Conservation (phyloP, 2,888 invertebrate species). For the Halictus ligatus region DNA sequence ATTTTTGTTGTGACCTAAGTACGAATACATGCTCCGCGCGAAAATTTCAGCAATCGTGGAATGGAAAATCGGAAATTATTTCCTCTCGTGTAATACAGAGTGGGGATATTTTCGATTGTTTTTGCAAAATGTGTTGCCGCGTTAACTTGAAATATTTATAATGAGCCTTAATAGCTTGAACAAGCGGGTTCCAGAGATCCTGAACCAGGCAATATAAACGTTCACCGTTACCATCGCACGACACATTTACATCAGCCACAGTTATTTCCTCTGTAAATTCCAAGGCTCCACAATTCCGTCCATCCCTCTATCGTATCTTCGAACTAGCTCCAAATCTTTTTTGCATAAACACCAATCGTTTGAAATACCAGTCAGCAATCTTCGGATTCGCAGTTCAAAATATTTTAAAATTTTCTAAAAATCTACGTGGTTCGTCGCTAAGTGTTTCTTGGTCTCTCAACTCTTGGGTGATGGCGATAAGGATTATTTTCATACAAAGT, state of each 20-base stretch:
- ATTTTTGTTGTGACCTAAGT: not conserved
- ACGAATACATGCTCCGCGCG: not conserved
- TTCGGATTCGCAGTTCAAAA: not conserved
- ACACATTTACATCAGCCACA: constrained; percentile 1
- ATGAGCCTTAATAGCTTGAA: not conserved
- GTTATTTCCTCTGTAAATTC: constrained; percentile 3
- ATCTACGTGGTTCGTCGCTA: not conserved
- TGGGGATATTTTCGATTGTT: not conserved
- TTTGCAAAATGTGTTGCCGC: not conserved
- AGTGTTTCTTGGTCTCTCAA: not conserved
- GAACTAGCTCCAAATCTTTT: not conserved
- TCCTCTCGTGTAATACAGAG: not conserved
- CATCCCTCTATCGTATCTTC: not conserved
- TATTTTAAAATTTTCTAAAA: not conserved
- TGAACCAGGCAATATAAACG: constrained; percentile 10
- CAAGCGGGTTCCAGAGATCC: not conserved
- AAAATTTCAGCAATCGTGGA: not conserved
- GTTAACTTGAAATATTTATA: not conserved
- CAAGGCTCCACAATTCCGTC: constrained; percentile 1
- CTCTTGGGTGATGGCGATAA: not conserved
- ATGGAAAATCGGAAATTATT: not conserved
- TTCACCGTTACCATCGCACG: constrained; percentile 11
- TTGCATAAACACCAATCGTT: not conserved
- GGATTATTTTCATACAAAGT: not conserved
- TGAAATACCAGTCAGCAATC: not conserved